A percentile compares a stretch with the other conserved stretches of the same genome.
These are phyloP conservation scores for Bombyx huttoni DNA, from an alignment of 2,888 invertebrate genomes.

Conservation along the genomic window DNA sequence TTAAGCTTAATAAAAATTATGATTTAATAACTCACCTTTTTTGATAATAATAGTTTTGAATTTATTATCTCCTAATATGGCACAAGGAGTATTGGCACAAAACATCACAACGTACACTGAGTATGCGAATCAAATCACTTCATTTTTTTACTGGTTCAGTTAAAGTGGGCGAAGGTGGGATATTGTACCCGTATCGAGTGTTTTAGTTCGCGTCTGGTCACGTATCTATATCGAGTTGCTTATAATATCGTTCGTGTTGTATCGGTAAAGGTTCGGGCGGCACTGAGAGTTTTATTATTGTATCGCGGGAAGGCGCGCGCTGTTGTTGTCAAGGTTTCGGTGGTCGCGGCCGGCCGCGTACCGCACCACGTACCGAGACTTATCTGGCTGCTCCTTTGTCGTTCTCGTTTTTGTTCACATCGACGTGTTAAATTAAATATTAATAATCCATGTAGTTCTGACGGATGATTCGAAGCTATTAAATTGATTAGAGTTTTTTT, in stretches of 20 bases:
- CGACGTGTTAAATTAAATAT: not conserved
- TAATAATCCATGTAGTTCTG: not conserved
- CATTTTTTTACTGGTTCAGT: constrained; percentile 20
- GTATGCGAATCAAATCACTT: constrained; percentile 48
- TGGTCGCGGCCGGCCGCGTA: constrained; percentile 41
- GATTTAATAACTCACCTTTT: constrained; percentile 34
- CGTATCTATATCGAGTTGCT: constrained; percentile 17
- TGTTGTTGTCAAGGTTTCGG: constrained; percentile 55
- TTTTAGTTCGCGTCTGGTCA: constrained; percentile 14
- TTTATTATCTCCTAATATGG: constrained; percentile 46
- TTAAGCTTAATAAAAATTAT: not conserved
- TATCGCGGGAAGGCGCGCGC: constrained; percentile 58
- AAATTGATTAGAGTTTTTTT: not conserved
- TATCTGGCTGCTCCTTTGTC: constrained; percentile 53
- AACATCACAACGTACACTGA: constrained; percentile 57
- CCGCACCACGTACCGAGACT: constrained; percentile 49
- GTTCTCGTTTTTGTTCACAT: constrained; percentile 29
- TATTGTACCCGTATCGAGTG: not conserved
- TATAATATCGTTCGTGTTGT: constrained; percentile 50
- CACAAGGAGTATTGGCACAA: constrained; percentile 54
- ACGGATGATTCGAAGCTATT: not conserved
- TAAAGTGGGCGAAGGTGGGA: constrained; percentile 23
- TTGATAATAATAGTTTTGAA: constrained; percentile 27
- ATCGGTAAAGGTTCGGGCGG: constrained; percentile 58
- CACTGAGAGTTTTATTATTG: constrained; percentile 66